Base-by-base conservation (phyloP, 2,888 invertebrate genomes). In the Shargacucullia verbasci region DNA sequence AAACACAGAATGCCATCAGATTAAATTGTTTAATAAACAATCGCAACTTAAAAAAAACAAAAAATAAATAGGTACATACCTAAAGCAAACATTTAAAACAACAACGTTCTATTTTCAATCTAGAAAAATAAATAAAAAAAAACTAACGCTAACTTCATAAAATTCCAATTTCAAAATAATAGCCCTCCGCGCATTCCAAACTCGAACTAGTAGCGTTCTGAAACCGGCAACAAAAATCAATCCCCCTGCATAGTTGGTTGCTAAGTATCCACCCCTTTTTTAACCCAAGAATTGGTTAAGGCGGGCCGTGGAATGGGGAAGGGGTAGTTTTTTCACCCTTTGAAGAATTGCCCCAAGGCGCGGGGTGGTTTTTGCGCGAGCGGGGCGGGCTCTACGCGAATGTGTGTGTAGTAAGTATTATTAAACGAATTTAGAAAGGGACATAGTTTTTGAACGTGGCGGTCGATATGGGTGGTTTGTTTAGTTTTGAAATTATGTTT, bases 311-410 rank as follows among this genome's bases (percentile, higher is more conserved):
- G 80, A 76, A 70, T 83, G 81, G 79, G 80, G 79, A 57, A 70
- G 70, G 69, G 74, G 64, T 60, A 88, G 87, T 93, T 93, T 93
- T 93, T 93, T 91, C 92, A 88, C 93, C 93, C 92, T 92, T 92
- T 92, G 92, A 93, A 93, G 92, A 93, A 93, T 92, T 91, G 91
- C 91, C 91, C 91, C 84, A 91, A 91, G 91, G 91, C 91, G 85
- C 82, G 86, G 85, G 90, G 91, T 78, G 85, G 87, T 84, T 84
- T 86, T 83, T 82, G 82, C 81, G 76, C 78, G 79, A 76, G 76
- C 79, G 83, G 81, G 84, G 79, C 78, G 78, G 77, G 73, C 73
- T 65, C 78, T 58, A 59, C 70, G 75, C 74, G 69, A 73, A 73
- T 84, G 87, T 88, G 90, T 85, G 89, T 86, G 87, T 88, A 83